Evolutionary conservation across 2,113 vertebrate species (phyloP), one percentile per base, ranked within the genome.

Genomic region (Propithecus coquereli): DNA sequence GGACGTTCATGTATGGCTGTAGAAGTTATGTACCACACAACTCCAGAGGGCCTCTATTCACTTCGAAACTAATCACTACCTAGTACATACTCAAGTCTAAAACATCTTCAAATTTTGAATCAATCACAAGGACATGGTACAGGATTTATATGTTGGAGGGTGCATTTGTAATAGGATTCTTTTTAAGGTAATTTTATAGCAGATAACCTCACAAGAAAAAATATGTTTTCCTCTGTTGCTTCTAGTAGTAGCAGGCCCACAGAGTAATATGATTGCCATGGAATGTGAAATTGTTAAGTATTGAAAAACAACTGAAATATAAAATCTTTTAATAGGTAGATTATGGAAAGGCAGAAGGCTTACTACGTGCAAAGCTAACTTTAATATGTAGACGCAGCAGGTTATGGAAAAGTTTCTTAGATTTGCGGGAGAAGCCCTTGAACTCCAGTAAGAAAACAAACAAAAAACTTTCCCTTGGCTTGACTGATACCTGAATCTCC

Each of bases 241-340:
- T 27, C 9, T 32, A 61, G 32, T 63, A 80, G 59, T 37, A 54
- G 40, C 43, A 80, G 45, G 73, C 23, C 66, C 30, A 61, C 6
- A 40, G 13, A 74, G 2, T 77, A 22, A 34, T 92, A 32, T 87
- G 73, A 93, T 43, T 93, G 0, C n/a, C 12, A 34, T 43, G 20
- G 37, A 73, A 47, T 63, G 32, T 30, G 37, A 91, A 81, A 37
- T 52, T 54, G 59, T 63, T 87, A 90, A 71, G 4, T 88, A 61
- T 54, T 91, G 14, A 88, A 92, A 96, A 96, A 40, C 4, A 94
- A 68, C 74, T 65, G 23, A 52, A 92, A 79, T 32, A 77, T 71
- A 76, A 88, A 54, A 25, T 74, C 4, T 73, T 65, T 65, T 83
- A 57, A 77, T 61, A 18, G 1, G 5, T 61, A 73, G 37, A 54